Base-by-base conservation (phyloP, 1,140 invertebrate genomes). In the Drosophila lowei region DNA sequence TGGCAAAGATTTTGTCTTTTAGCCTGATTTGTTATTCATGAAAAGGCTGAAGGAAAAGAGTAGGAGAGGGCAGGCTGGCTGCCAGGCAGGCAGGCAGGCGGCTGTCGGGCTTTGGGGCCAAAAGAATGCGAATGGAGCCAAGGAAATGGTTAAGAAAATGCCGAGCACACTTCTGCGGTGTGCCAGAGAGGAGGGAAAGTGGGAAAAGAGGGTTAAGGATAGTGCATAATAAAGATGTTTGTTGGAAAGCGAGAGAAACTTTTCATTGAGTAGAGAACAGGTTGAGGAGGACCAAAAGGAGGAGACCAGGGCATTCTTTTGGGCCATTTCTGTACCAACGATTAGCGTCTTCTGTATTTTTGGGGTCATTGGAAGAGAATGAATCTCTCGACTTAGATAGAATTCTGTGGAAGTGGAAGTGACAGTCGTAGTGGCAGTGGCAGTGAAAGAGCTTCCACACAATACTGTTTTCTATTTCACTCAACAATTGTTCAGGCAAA, bases 11-110 rank as follows among this genome's bases (percentile, higher is more conserved):
- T 74, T 75, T 86, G 80, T 86, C 80, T 85, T 85, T 85, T 66
- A 86, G 78, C 77, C 81, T 86, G 80, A 85, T 85, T 85, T 85
- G 80, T 77, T 86, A 85, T 86, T 85, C 81, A 85, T 85, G 81
- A 86, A 85, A 85, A 77, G 77, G 63, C 81, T 56, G 62, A 55
- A 28, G 71, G 47, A 59, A 46, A 59, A 49, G 56, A 59, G 47
- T 48, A 25, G 41, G 43, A 38, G 43, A 38, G 62, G 41, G 53
- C 6, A 28, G 25, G 41, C 62, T 42, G 34, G 18, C 62, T 42
- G 34, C n/a, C 15, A 9, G 34, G 42, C 42, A 28, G 28, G 41
- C 62, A 42, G 34, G 18, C 11, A 7, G 34, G 42, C 34, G 13
- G 48, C 48, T 15, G 30, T 34, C 43, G 46, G 56, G 56, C 11